A percentile compares a stretch with the other conserved stretches of the same genome.
These are phyloP conservation scores for Onychostoma macrolepis DNA, from an alignment of 2,113 vertebrate species.

Conservation along the genomic window DNA sequence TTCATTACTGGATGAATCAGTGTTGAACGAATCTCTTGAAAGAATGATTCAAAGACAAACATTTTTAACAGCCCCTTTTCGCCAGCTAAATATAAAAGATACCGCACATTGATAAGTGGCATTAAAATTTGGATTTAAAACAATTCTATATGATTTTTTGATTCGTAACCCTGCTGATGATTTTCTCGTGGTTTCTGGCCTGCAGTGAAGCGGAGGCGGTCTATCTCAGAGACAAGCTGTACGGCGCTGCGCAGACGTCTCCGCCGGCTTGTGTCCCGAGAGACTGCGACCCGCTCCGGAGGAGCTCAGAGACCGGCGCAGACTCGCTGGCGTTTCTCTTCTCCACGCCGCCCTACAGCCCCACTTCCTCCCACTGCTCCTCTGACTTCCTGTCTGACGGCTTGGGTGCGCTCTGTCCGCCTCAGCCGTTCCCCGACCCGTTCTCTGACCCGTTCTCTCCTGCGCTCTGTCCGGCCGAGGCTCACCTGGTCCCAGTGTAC, in stretches of 20 bases:
- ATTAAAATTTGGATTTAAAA: too few relatives aligned
- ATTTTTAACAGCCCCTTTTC: too few relatives aligned
- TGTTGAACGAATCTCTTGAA: too few relatives aligned
- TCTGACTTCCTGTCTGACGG: constrained; percentile 66
- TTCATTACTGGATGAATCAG: too few relatives aligned
- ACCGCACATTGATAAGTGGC: too few relatives aligned
- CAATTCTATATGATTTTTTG: too few relatives aligned
- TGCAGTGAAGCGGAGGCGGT: constrained; percentile 74
- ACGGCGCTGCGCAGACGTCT: constrained; percentile 34
- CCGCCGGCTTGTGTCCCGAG: constrained; percentile 45
- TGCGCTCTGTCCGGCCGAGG: constrained; percentile 41
- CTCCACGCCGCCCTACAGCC: constrained; percentile 73
- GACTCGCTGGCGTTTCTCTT: constrained; percentile 45
- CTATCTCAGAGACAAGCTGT: constrained; percentile 68
- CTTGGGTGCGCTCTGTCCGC: constrained; percentile 56
- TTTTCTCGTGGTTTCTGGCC: background rate
- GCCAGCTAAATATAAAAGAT: too few relatives aligned
- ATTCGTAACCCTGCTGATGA: background rate
- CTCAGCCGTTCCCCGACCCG: constrained; percentile 46
- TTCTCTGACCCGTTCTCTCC: constrained; percentile 34
- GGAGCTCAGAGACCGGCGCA: background rate
- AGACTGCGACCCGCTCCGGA: constrained; percentile 17
- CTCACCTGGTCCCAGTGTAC: constrained; percentile 72
- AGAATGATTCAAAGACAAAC: too few relatives aligned
- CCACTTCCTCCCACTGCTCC: constrained; percentile 64